These are phyloP conservation scores for Sebastes oblongus DNA, from an alignment of 2,797 vertebrate genomes.

Conservation along the genomic window DNA sequence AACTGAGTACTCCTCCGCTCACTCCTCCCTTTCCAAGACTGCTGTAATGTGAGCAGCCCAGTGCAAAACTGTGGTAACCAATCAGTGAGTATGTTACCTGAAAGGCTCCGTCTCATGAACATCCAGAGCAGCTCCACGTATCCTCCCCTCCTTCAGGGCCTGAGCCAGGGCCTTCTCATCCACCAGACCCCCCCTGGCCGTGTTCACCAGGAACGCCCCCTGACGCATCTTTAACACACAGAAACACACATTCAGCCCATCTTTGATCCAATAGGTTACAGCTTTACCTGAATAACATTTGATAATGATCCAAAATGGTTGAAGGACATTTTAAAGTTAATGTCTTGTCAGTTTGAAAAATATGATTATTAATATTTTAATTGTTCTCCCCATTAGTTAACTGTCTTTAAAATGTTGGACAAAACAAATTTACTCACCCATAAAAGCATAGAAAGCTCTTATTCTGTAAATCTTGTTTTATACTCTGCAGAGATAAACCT, in stretches of 20 bases:
- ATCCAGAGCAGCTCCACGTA: slow-evolving; percentile 96
- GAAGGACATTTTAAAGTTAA: not conserved
- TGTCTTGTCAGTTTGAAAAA: not conserved
- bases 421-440: not conserved
- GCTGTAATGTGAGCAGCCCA: fast-evolving
- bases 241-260: not conserved
- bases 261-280: not conserved
- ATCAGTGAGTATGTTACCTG: slow-evolving; percentile 80
- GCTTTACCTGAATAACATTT: not conserved
- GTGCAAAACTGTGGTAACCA: too few species aligned
- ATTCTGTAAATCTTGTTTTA: not conserved
- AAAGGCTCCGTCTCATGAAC: slow-evolving; percentile 98
- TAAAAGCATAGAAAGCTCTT: not conserved
- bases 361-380: not conserved
- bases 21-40: too few species aligned
- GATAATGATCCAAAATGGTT: not conserved
- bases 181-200: slow-evolving; percentile 94
- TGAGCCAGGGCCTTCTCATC: slow-evolving; percentile 98
- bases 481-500: not conserved
- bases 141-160: slow-evolving; percentile 97
- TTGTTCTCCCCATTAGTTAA: not conserved
- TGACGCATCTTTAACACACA: slow-evolving; percentile 90
- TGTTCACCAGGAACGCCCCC: slow-evolving; percentile 98
- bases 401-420: not conserved
- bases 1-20: fast-evolving